A percentile compares a stretch with the other conserved stretches of the same genome.
Conservation (phyloP, 1,140 invertebrate genomes). For the Pemphigus obesinymphae region DNA sequence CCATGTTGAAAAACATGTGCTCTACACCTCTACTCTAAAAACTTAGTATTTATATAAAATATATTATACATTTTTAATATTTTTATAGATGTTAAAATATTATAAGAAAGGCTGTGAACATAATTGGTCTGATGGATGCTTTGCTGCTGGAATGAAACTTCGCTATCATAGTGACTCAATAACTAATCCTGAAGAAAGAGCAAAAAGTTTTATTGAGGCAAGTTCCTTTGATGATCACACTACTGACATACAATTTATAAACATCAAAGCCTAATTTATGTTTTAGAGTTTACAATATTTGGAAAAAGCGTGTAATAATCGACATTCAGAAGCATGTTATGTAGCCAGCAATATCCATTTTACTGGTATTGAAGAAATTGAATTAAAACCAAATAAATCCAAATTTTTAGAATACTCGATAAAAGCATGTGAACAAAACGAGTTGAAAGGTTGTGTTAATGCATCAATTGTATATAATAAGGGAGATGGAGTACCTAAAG, state of each 20-base stretch:
- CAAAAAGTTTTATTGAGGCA: background rate
- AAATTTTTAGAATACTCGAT: constrained; percentile 70
- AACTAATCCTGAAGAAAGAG: background rate
- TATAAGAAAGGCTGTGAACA: constrained; percentile 23
- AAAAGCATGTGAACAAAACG: constrained; percentile 72
- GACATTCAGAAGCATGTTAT: constrained; percentile 70
- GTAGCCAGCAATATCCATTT: constrained; percentile 73
- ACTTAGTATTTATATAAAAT: background rate
- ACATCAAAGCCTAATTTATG: background rate
- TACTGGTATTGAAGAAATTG: constrained; percentile 60
- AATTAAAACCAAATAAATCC: constrained; percentile 64
- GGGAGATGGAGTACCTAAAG: constrained; percentile 63
- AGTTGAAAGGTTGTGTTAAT: constrained; percentile 81
- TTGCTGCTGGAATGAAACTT: constrained; percentile 35
- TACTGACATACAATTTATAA: background rate
- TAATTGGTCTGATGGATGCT: constrained; percentile 31
- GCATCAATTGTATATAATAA: constrained; percentile 72
- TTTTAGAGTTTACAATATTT: constrained; percentile 64
- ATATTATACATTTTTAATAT: background rate
- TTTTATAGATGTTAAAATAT: constrained; percentile 28
- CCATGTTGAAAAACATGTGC: no score
- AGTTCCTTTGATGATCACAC: background rate
- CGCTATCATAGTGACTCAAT: constrained; percentile 14
- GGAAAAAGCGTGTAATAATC: constrained; percentile 70
- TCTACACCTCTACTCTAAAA: no score